Evolutionary conservation across 1,140 invertebrate genomes (phyloP).

Genomic region (Chironomus striatipennis): DNA sequence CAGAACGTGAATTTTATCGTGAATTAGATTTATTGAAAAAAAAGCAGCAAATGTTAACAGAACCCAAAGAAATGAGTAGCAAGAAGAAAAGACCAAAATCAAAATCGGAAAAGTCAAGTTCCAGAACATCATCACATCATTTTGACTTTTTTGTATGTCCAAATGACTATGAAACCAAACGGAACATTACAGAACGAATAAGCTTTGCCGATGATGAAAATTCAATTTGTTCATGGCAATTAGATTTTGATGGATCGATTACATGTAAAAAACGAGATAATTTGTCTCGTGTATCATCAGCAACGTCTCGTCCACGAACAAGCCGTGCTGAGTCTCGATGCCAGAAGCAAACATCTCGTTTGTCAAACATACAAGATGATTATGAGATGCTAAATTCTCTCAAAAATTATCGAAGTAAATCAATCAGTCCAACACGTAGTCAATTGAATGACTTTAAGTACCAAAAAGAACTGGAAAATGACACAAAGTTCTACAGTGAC

Average conservation of each 20-base stretch:
- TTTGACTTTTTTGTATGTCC: not conserved
- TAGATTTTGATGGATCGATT: not conserved
- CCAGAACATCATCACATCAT: not conserved
- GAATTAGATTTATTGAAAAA: constrained; percentile 34
- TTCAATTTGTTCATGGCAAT: constrained; percentile 8
- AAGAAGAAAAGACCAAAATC: not conserved
- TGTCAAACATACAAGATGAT: not conserved
- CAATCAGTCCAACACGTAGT: constrained; percentile 12
- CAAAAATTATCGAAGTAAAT: constrained; percentile 11
- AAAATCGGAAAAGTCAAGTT: not conserved
- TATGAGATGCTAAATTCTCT: not conserved
- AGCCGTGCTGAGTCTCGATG: not conserved
- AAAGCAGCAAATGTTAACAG: not conserved
- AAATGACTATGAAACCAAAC: constrained; percentile 10
- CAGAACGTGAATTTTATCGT: constrained; percentile 36
- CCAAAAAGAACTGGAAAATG: not conserved
- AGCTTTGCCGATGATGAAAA: constrained; percentile 21
- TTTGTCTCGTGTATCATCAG: not conserved
- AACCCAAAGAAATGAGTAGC: not conserved
- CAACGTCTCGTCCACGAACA: not conserved
- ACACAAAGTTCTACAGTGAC: constrained; percentile 17
- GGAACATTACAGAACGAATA: not conserved
- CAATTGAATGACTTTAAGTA: not conserved
- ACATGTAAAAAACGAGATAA: not conserved
- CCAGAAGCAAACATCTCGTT: not conserved